These are phyloP conservation scores for Ectemnius cavifrons DNA, from an alignment of 2,888 invertebrate genomes.

Conservation along the genomic window DNA sequence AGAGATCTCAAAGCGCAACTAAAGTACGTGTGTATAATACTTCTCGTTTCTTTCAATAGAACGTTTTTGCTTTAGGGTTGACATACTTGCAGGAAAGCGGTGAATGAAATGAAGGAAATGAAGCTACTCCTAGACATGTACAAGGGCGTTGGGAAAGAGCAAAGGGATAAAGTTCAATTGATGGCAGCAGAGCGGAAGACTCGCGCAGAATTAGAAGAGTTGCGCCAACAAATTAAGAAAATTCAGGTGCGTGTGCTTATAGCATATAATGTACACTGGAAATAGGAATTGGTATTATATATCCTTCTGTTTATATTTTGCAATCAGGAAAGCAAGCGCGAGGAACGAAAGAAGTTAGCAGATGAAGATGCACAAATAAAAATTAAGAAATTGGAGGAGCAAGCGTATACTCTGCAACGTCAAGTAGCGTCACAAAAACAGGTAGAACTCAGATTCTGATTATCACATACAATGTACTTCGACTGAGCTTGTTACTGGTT, in stretches of 20 bases:
- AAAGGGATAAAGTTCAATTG: constrained; percentile 95
- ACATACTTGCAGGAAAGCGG: constrained; percentile 85
- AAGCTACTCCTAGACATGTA: constrained; percentile 97
- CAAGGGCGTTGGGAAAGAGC: constrained; percentile 97
- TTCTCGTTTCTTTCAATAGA: not conserved
- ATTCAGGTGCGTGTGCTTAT: constrained; percentile 81
- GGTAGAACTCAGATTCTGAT: constrained; percentile 72
- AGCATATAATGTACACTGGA: not conserved
- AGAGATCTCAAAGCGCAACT: constrained; percentile 94
- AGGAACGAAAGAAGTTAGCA: constrained; percentile 92
- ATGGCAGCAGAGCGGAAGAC: constrained; percentile 97
- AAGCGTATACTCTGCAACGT: constrained; percentile 94
- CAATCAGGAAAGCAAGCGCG: constrained; percentile 90
- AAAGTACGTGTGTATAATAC: constrained; percentile 82
- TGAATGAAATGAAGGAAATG: constrained; percentile 96
- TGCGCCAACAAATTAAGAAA: constrained; percentile 91
- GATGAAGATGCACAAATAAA: constrained; percentile 97
- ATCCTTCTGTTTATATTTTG: constrained; percentile 42
- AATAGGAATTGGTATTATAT: not conserved
- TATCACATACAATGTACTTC: not conserved
- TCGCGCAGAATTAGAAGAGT: constrained; percentile 92
- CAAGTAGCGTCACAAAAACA: constrained; percentile 92
- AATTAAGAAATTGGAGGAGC: constrained; percentile 96
- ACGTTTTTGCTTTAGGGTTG: not conserved
- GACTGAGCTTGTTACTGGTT: not conserved